Conservation (phyloP, 2,113 vertebrate genomes). For the Cinclus cinclus region DNA sequence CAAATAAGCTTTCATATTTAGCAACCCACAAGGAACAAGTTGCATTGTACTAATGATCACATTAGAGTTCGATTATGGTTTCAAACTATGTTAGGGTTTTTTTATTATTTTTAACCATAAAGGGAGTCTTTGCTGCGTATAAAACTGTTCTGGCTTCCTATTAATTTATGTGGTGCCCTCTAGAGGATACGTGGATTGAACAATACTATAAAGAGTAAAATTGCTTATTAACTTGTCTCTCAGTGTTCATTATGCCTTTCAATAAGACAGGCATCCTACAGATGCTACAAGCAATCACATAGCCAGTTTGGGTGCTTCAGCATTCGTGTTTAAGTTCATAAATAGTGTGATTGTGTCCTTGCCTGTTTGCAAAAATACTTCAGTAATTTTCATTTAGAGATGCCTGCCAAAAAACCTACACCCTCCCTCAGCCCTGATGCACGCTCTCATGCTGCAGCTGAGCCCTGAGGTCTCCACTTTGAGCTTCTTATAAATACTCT, state of each 20-base stretch:
- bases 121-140: neutral
- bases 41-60: constrained; percentile 23
- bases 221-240: constrained; percentile 51
- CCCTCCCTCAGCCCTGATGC: neutral
- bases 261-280: constrained; percentile 9
- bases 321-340: neutral
- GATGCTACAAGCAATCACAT: neutral
- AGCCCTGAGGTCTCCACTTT: neutral
- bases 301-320: neutral
- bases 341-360: neutral
- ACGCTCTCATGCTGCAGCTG: fast-evolving
- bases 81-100: neutral
- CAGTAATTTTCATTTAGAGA: neutral
- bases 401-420: neutral
- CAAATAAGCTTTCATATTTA: constrained; percentile 61
- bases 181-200: constrained; percentile 57
- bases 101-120: neutral
- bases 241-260: constrained; percentile 34
- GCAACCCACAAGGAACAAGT: constrained; percentile 40
- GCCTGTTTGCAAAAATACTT: neutral
- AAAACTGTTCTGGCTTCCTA: constrained; percentile 20
- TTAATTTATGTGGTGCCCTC: constrained; percentile 66
- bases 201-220: constrained; percentile 43
- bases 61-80: constrained; percentile 30
- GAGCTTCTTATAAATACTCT: neutral